Percentiles rank a stretch among this genome's conserved stretches.
Evolutionary conservation across 2,888 invertebrate species (phyloP).

Genomic region (Acronicta psi): DNA sequence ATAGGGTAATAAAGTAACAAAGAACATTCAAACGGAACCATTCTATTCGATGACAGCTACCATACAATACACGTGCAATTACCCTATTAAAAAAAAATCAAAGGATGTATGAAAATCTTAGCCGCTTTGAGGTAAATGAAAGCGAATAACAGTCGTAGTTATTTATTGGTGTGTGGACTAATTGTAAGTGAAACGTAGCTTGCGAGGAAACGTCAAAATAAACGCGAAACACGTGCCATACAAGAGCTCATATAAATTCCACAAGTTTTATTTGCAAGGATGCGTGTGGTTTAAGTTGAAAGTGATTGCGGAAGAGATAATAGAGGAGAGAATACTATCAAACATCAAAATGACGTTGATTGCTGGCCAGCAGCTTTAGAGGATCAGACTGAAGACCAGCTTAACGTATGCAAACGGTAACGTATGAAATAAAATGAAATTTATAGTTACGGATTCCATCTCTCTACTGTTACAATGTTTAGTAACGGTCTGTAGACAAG

Average conservation of each 20-base stretch:
- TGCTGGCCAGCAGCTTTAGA: no score
- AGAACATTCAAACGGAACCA: background rate
- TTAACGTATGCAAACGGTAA: no score
- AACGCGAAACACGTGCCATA: conserved; percentile 78
- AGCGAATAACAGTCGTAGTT: conserved; percentile 39
- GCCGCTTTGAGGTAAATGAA: conserved; percentile 45
- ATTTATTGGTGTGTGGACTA: conserved; percentile 53
- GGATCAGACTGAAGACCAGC: no score
- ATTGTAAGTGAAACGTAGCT: conserved; percentile 53
- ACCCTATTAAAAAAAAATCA: conserved; percentile 21
- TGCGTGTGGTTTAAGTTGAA: conserved; percentile 54
- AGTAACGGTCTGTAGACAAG: no score
- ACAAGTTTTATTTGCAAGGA: conserved; percentile 76
- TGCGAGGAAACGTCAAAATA: conserved; percentile 68
- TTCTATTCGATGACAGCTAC: background rate
- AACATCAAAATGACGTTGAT: no score
- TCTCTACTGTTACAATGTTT: no score
- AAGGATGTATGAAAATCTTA: conserved; percentile 44
- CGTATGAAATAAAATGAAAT: no score
- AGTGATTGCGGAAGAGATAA: background rate
- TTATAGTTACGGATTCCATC: no score
- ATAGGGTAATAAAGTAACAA: background rate
- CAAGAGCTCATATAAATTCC: conserved; percentile 79
- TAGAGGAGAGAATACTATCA: no score
- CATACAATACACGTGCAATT: background rate